A percentile compares a stretch with the other conserved stretches of the same genome.
These are phyloP conservation scores for Scrobipalpa costella DNA, from an alignment of 2,888 invertebrate genomes.

Conservation along the genomic window DNA sequence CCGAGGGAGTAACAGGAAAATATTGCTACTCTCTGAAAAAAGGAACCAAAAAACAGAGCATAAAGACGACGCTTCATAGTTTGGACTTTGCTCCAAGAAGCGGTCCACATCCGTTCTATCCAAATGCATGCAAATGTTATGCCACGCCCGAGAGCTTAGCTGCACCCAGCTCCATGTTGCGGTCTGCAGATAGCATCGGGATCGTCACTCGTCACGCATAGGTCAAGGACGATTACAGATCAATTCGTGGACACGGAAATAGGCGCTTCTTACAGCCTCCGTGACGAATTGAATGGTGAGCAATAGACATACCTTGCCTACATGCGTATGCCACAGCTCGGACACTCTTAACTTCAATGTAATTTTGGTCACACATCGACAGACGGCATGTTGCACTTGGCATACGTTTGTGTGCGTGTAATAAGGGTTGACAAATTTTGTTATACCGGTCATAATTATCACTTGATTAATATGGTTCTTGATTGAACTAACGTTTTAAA, in stretches of 20 bases:
- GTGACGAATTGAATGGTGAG: background rate
- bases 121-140: constrained; percentile 56
- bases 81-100: background rate
- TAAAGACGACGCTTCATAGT: background rate
- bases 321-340: no score
- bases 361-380: no score
- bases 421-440: no score
- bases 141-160: constrained; percentile 41
- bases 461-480: no score
- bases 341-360: no score
- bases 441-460: no score
- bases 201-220: constrained; percentile 36
- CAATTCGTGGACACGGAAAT: constrained; percentile 13
- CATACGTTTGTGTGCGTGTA: no score
- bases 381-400: no score
- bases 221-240: constrained; percentile 40
- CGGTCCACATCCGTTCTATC: background rate
- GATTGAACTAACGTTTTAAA: no score
- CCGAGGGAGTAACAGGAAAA: no score
- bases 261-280: background rate
- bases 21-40: no score
- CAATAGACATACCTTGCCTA: background rate
- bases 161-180: constrained; percentile 32
- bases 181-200: constrained; percentile 23
- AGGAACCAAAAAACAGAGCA: no score